Evolutionary conservation across 2,888 invertebrate genomes (phyloP), one percentile per base, ranked within the genome.

Genomic region (Zygogramma bicolorata): DNA sequence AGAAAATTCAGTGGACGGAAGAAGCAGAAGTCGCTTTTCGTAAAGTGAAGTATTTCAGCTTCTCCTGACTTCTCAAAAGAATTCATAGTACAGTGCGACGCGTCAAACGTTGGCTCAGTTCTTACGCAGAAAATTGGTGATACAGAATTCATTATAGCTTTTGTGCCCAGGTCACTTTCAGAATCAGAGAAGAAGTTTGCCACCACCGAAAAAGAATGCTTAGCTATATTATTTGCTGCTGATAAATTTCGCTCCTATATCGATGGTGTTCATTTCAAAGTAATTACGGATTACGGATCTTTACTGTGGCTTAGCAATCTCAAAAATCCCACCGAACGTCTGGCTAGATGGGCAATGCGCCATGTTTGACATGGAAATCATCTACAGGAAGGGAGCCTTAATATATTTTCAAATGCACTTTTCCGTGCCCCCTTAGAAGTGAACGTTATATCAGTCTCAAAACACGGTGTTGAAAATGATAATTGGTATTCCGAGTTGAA

Each of bases 61-160:
- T 70, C 63, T 34, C 79, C 80, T 2, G 76, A 82, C 65, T 80
- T 80, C 60, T n/a, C 60, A 1, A 31, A 67, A 65, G 69, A 73
- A 0, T 82, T 81, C 58, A 42, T 60, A n/a, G 31, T 82, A 0
- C 70, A 76, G 46, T 71, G 70, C 25, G 84, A 85, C 72, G 84
- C 84, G 5, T 77, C 77, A 6, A 61, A 74, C 49, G 27, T 27
- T 1, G 67, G 75, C 20, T 71, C 61, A 10, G 65, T 70, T 13
- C 65, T 73, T 10, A 70, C 70, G 1, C 75, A 75, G 49, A 38
- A 10, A 29, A 25, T 42, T 20, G 73, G 76, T 38, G 74, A 57
- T 4, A 57, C 34, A 20, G 79, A 82, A 62, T 59, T 59, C 18
- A 75, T 77, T 0, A 77, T 82, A 10, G 75, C 74, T 3, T 81